Conservation (phyloP, 1,140 invertebrate genomes). For the Heliconius eleuchia region DNA sequence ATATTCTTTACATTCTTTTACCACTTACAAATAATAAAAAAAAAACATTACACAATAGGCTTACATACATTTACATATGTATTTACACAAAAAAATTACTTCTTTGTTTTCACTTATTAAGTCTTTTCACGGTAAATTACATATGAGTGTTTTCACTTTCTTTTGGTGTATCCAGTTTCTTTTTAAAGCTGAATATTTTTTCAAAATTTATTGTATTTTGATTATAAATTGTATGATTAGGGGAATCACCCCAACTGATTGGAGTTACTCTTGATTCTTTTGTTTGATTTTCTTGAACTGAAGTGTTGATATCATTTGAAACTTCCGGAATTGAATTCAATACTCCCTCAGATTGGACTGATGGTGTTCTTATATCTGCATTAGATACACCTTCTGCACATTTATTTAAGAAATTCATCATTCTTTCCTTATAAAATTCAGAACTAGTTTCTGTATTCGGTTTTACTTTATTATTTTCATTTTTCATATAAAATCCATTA, state of each 20-base stretch:
- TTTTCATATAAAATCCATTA: constrained; percentile 78
- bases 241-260: constrained; percentile 73
- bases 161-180: constrained; percentile 37
- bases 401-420: constrained; percentile 78
- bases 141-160: constrained; percentile 51
- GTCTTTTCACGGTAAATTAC: constrained; percentile 10
- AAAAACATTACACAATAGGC: background rate
- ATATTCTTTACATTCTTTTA: background rate
- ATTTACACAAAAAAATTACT: background rate
- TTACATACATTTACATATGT: background rate
- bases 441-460: constrained; percentile 75
- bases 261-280: constrained; percentile 55
- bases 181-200: constrained; percentile 70
- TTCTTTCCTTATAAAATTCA: constrained; percentile 78
- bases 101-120: background rate
- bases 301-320: constrained; percentile 46
- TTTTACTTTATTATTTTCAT: constrained; percentile 71
- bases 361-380: constrained; percentile 59
- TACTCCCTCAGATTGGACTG: constrained; percentile 61
- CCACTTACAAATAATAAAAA: background rate
- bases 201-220: constrained; percentile 78
- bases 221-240: constrained; percentile 75
- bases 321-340: constrained; percentile 63
- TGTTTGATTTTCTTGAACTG: constrained; percentile 37
- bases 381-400: constrained; percentile 68